Evolutionary conservation across 2,113 vertebrate species (phyloP), one percentile per base, ranked within the genome.

Genomic region (Benthochromis sp.): DNA sequence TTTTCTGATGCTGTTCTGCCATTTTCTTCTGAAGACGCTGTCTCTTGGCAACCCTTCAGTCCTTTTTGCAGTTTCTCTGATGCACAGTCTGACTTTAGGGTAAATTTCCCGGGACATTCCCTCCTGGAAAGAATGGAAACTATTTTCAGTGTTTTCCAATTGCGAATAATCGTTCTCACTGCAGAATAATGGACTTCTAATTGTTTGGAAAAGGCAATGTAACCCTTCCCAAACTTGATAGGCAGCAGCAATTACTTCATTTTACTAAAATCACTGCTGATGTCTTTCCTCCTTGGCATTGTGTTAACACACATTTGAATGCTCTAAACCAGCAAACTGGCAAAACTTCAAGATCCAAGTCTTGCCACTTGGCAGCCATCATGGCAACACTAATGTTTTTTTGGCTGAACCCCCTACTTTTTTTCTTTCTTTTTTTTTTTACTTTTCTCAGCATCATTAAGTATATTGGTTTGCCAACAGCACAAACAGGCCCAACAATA

Each of bases 401-500:
- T 9, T 69, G 63, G 11, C 63, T 40, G 19, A 13, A 7, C 17
- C 31, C 9, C 2, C 24, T 9, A 4, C 7, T 9, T 9, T 55
- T 12, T 24, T 0, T 14, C 7, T 16, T 1, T 4, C 1, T 9
- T 2, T 6, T 2, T 12, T 36, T 38, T 12, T 13, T 12, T 0
- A 69, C 63, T 69, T 8, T 9, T 69, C n/a, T 40, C n/a, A 40
- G n/a, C n/a, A 40, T 76, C 24, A 76, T 45, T 73, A 47, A 73
- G 14, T 47, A 29, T 47, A 45, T 47, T 17, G 6, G 43, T 47
- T 76, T 76, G 21, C 40, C 14, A 47, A 7, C 6, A 47, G 40
- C 69, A 76, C 69, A 47, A 76, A 19, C 40, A 29, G 6, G 14
- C 40, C 16, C 14, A 76, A 76, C 69, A 29, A 19, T 12, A 29